A percentile compares a stretch with the other conserved stretches of the same genome.
These are phyloP conservation scores for Notodonta ziczac DNA, from an alignment of 2,888 invertebrate genomes.

Conservation along the genomic window DNA sequence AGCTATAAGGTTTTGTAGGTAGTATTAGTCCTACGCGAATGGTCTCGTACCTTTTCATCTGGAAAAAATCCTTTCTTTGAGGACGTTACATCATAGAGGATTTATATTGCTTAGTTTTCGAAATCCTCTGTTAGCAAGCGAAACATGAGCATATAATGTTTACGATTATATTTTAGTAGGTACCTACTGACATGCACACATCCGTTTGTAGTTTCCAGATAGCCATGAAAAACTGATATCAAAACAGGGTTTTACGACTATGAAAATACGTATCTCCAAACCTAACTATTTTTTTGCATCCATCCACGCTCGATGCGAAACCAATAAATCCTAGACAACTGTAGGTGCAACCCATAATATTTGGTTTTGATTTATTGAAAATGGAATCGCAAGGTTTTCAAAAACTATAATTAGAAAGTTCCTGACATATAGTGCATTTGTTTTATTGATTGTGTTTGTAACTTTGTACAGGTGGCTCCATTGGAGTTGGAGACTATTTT, in stretches of 20 bases:
- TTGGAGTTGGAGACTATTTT: slow-evolving; percentile 93
- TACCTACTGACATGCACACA: too few relatives aligned
- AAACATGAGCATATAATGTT: neutral
- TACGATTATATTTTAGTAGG: neutral
- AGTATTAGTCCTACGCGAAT: slow-evolving; percentile 13
- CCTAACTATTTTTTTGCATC: neutral
- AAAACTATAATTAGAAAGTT: too few relatives aligned
- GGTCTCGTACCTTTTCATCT: slow-evolving; percentile 33
- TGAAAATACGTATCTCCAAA: too few relatives aligned
- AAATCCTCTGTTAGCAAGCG: neutral
- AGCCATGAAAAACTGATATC: neutral
- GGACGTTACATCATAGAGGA: slow-evolving; percentile 4
- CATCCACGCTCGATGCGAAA: neutral
- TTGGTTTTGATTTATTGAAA: too few relatives aligned
- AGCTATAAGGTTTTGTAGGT: slow-evolving; percentile 7
- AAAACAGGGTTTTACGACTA: too few relatives aligned
- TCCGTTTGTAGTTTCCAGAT: neutral
- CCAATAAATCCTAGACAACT: too few relatives aligned
- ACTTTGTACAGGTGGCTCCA: slow-evolving; percentile 89
- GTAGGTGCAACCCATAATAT: too few relatives aligned
- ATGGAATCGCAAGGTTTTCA: too few relatives aligned
- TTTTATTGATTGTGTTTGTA: slow-evolving; percentile 3
- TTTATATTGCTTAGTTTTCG: slow-evolving; percentile 8
- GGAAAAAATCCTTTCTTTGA: slow-evolving; percentile 24
- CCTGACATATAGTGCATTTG: neutral